Evolutionary conservation across 2,888 invertebrate species (phyloP).

Genomic region (Pseudoips prasinana): DNA sequence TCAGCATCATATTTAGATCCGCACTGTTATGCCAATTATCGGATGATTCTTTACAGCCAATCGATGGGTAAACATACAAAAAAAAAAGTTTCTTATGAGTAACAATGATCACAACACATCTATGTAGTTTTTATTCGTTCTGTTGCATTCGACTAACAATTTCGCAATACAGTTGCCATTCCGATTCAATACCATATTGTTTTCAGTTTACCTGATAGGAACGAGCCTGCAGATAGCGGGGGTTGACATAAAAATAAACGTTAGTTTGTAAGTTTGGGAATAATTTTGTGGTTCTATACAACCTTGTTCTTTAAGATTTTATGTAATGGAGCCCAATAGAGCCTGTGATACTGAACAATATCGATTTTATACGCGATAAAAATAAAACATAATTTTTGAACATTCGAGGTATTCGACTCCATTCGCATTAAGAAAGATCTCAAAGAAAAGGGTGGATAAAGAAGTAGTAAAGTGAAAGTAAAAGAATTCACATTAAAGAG

Average conservation of each 20-base stretch:
- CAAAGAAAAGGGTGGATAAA: constrained; percentile 33
- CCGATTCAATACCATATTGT: constrained; percentile 71
- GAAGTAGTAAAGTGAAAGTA: constrained; percentile 27
- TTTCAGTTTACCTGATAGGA: constrained; percentile 91
- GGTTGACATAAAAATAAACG: constrained; percentile 81
- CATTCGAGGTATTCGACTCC: constrained; percentile 32
- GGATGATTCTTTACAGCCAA: constrained; percentile 63
- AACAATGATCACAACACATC: constrained; percentile 70
- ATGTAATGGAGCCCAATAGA: constrained; percentile 27
- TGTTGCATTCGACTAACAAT: constrained; percentile 75
- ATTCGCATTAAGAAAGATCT: constrained; percentile 35
- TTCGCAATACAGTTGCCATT: constrained; percentile 79
- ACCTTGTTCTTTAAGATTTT: constrained; percentile 35
- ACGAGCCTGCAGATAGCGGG: constrained; percentile 91
- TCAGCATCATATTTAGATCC: constrained; percentile 27
- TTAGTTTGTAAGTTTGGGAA: constrained; percentile 73
- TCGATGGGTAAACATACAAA: constrained; percentile 52
- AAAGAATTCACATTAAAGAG: constrained; percentile 35
- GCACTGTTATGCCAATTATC: constrained; percentile 40
- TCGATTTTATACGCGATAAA: constrained; percentile 1
- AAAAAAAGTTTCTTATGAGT: constrained; percentile 45
- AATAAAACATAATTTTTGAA: constrained; percentile 6
- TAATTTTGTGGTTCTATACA: constrained; percentile 37
- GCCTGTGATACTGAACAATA: constrained; percentile 17
- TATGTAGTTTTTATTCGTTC: constrained; percentile 49